A percentile compares a stretch with the other conserved stretches of the same genome.
phyloP scores from a whole-genome alignment of 1,140 invertebrate species.

The Lordiphosa clarofinis region DNA sequence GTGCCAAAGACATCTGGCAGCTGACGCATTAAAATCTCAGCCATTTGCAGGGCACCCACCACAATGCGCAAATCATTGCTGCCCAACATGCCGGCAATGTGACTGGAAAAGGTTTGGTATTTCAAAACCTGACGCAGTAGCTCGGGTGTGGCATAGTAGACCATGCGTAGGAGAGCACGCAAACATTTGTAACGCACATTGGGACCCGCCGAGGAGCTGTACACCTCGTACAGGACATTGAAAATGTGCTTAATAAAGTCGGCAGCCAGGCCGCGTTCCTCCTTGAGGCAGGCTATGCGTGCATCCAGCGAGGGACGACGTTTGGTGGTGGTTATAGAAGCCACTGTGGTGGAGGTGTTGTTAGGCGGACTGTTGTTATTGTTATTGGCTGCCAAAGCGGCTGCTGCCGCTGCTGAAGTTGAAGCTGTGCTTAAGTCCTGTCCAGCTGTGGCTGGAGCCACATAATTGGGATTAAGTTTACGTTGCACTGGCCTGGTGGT shows the following conservation, averaged over 20 bases:
- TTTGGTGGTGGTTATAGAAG: conserved; percentile 23
- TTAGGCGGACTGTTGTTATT: conserved; percentile 22
- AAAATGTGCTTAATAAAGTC: conserved; percentile 94
- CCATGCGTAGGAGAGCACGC: conserved; percentile 96
- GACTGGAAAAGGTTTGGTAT: conserved; percentile 96
- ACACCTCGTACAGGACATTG: conserved; percentile 96
- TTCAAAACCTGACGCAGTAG: conserved; percentile 93
- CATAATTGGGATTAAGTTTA: conserved; percentile 79
- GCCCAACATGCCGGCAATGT: conserved; percentile 98
- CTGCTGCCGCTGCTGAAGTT: conserved; percentile 20
- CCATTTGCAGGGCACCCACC: conserved; percentile 97
- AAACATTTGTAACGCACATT: conserved; percentile 97
- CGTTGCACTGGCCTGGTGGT: conserved; percentile 94
- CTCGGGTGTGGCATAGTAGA: conserved; percentile 94
- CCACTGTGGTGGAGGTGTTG: conserved; percentile 21
- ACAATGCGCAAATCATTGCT: conserved; percentile 97
- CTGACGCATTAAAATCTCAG: conserved; percentile 97
- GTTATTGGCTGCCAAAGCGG: conserved; percentile 20
- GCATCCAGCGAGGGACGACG: conserved; percentile 81
- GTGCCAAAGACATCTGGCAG: conserved; percentile 95
- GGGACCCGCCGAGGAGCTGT: conserved; percentile 98
- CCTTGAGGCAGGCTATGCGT: conserved; percentile 84
- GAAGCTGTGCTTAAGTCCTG: conserved; percentile 56
- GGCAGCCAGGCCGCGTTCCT: conserved; percentile 86
- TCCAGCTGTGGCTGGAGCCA: conserved; percentile 47